phyloP scores from a whole-genome alignment of 2,113 vertebrate genomes.

The Seriola aureovittata region DNA sequence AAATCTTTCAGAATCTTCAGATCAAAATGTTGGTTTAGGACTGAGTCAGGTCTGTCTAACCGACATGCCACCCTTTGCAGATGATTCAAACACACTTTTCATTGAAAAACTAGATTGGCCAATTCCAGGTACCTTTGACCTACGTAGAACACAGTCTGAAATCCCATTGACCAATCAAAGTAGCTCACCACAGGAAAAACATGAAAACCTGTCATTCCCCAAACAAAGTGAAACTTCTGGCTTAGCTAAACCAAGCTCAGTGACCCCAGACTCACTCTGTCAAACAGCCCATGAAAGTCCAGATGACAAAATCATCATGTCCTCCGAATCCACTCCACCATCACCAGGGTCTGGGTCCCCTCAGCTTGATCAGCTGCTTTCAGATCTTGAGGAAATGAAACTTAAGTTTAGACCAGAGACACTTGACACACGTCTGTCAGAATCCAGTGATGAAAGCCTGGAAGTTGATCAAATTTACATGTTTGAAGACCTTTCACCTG shows the following conservation, averaged over 20 bases:
- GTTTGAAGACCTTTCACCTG: constrained; percentile 47
- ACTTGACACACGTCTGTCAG: constrained; percentile 20
- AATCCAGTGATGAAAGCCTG: constrained; percentile 37
- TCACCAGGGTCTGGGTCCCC: constrained; percentile 53
- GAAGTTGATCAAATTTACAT: constrained; percentile 26
- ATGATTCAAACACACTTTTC: constrained; percentile 28
- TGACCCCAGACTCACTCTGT: constrained; percentile 42
- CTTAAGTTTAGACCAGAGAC: constrained; percentile 50
- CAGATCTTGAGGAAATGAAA: constrained; percentile 69
- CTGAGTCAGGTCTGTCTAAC: constrained; percentile 33
- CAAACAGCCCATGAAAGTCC: constrained; percentile 41
- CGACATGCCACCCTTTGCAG: constrained; percentile 8
- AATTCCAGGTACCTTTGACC: constrained; percentile 39
- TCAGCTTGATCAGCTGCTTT: constrained; percentile 67
- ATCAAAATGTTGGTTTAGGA: constrained; percentile 54
- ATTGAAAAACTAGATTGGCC: constrained; percentile 46
- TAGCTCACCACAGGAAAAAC: constrained; percentile 20
- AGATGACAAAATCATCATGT: constrained; percentile 38
- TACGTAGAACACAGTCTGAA: constrained; percentile 50
- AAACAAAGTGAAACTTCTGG: constrained; percentile 32
- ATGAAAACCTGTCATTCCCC: constrained; percentile 7
- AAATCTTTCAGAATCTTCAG: constrained; percentile 71
- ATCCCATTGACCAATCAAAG: constrained; percentile 21
- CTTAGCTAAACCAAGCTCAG: constrained; percentile 20
- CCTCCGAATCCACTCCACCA: constrained; percentile 42